These are phyloP conservation scores for Eretmocerus hayati DNA, from an alignment of 2,888 invertebrate species.

Conservation along the genomic window DNA sequence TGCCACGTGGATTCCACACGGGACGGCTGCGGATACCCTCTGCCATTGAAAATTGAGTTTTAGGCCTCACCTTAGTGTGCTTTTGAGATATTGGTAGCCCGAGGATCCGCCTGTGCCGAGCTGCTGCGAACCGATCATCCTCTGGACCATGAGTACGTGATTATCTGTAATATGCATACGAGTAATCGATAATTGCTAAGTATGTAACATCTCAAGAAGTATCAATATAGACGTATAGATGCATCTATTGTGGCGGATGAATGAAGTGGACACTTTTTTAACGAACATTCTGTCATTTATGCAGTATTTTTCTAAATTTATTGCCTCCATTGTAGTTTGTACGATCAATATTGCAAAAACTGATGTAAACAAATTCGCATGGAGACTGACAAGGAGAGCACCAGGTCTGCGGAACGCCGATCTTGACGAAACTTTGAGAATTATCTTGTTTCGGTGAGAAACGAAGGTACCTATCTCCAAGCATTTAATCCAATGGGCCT, in stretches of 20 bases:
- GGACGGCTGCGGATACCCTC: too few relatives aligned
- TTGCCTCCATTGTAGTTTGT: too few relatives aligned
- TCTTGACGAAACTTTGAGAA: too few relatives aligned
- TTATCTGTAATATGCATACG: conserved; percentile 61
- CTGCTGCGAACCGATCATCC: conserved; percentile 96
- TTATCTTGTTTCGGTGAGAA: too few relatives aligned
- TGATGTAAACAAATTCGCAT: too few relatives aligned
- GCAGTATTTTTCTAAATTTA: neutral
- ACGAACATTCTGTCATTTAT: neutral
- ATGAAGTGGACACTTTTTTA: neutral
- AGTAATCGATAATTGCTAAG: neutral
- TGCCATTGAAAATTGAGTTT: too few relatives aligned
- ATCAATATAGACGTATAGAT: neutral
- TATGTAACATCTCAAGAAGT: neutral
- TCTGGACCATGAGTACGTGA: conserved; percentile 95
- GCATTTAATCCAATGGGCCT: too few relatives aligned
- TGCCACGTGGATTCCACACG: too few relatives aligned
- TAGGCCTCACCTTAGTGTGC: conserved; percentile 92
- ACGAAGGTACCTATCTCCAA: too few relatives aligned
- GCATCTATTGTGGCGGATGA: neutral
- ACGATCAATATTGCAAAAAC: too few relatives aligned
- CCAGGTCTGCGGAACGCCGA: too few relatives aligned
- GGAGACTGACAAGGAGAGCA: too few relatives aligned
- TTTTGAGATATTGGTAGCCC: conserved; percentile 94
- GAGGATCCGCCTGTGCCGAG: conserved; percentile 97